Evolutionary conservation across 2,888 invertebrate species (phyloP).

Genomic region (Metallyticus violacea): DNA sequence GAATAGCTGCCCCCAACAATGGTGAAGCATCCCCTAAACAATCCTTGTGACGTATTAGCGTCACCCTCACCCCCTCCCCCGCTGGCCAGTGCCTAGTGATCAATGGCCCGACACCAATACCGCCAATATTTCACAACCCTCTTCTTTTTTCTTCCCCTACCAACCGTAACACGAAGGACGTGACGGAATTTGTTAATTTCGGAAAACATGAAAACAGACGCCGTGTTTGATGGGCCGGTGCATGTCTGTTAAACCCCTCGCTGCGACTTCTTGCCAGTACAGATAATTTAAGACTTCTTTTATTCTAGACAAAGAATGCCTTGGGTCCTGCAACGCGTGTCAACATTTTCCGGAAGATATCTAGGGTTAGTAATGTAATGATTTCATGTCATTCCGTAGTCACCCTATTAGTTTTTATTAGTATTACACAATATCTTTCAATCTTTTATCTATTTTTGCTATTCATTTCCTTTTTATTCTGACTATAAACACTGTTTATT

Average conservation of each 20-base stretch:
- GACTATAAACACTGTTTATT: too few species aligned
- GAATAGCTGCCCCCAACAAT: too few species aligned
- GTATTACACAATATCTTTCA: too few species aligned
- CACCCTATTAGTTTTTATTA: too few species aligned
- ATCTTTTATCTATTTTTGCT: too few species aligned
- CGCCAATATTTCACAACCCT: neutral
- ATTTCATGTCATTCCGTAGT: neutral
- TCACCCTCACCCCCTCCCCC: neutral
- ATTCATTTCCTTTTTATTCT: too few species aligned
- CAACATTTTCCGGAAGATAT: neutral
- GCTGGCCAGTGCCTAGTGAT: conserved; percentile 12
- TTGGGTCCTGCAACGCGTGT: neutral
- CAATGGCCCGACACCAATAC: conserved; percentile 24
- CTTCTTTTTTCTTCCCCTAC: neutral
- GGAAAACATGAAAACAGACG: neutral
- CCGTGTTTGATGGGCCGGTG: neutral
- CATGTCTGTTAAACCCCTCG: too few species aligned
- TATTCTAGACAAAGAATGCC: neutral
- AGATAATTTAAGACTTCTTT: neutral
- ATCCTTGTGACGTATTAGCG: conserved; percentile 21
- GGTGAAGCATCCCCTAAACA: conserved; percentile 5
- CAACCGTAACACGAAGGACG: conserved; percentile 11
- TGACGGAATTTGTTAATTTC: conserved; percentile 30
- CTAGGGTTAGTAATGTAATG: neutral
- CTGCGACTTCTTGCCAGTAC: neutral